Evolutionary conservation across 2,113 vertebrate species (phyloP), one percentile per base, ranked within the genome.

Genomic region (Ceratotherium simum): DNA sequence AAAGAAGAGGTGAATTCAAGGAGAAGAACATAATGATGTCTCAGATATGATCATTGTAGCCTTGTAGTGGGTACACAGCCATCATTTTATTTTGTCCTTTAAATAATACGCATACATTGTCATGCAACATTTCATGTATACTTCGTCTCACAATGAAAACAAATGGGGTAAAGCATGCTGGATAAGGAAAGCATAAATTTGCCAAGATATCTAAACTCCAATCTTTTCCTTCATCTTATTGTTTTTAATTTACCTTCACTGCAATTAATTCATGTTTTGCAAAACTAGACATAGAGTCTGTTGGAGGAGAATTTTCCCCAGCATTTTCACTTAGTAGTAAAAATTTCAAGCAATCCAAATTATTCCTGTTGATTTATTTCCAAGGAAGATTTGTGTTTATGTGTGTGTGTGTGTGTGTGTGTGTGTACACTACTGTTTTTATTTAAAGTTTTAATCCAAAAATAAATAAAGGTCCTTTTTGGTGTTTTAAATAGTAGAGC

Each of bases 11-110:
- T 85, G 10, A 89, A 76, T 33, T 72, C 14, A 87, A 70, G 54
- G 79, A 75, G 36, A 13, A 79, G 3, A 51, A 56, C 10, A 46
- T 18, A 87, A 69, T 18, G 10, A 21, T 21, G 1, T 87, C 39
- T 56, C 16, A 42, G 5, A 58, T 73, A 60, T 8, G 16, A 51
- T 58, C 31, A 62, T 12, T n/a, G n/a, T n/a, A 70, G 46, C 2
- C 31, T 70, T 93, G 4, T 14, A 27, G 13, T 69, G 8, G 39
- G 1, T 67, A 65, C 3, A 51, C 23, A 14, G 9, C n/a, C 6
- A 48, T 89, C 29, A 48, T 33, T 79, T 80, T 29, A 82, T 91
- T 94, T 89, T 95, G 14, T 65, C 20, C n/a, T 92, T 80, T 64
- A 78, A 91, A 73, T 88, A 21, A 46, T 8, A 84, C 0, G 31